Evolutionary conservation across 2,113 vertebrate species (phyloP).

Genomic region (human (Homo sapiens)): GRCh38 chr9:73275501-73276000

Average conservation of each 20-base stretch:
- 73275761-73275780: not conserved
- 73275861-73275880: not conserved
- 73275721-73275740: accelerated
- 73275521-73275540: not conserved
- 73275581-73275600: not conserved
- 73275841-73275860: not conserved
- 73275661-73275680: not conserved
- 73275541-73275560: not conserved
- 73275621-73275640: not conserved
- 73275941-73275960: not conserved
- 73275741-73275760: not conserved
- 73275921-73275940: not conserved
- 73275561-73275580: not conserved
- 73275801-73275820: not conserved
- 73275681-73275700: not conserved
- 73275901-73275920: not conserved
- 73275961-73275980: not conserved
- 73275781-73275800: not conserved
- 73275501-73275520: not conserved
- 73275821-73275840: not conserved
- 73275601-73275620: not conserved
- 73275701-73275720: not conserved
- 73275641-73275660: not conserved
- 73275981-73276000: not conserved
- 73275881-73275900: not conserved